Evolutionary conservation across 1,140 invertebrate species (phyloP).

Genomic region (Drosophila ambigua): DNA sequence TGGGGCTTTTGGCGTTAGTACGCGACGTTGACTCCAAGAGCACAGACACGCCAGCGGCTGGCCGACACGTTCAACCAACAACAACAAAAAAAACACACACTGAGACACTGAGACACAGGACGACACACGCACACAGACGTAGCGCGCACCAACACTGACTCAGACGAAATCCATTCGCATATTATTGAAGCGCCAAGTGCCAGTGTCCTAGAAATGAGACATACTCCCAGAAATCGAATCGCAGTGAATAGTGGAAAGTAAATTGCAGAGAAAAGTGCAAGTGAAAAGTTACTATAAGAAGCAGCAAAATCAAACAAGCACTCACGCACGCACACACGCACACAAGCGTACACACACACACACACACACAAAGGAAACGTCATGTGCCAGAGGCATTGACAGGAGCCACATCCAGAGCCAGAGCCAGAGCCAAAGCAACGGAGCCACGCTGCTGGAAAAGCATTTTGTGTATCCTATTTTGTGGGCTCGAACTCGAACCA

Average conservation of each 20-base stretch:
- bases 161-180: background rate
- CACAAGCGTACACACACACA: slow-evolving; percentile 30
- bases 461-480: slow-evolving; percentile 82
- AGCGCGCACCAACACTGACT: slow-evolving; percentile 12
- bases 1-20: slow-evolving; percentile 68
- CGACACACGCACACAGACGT: slow-evolving; percentile 11
- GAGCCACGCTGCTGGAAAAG: slow-evolving; percentile 44
- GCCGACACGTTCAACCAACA: slow-evolving; percentile 21
- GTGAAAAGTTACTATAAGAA: slow-evolving; percentile 66
- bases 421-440: slow-evolving; percentile 1
- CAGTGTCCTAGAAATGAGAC: slow-evolving; percentile 59
- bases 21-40: slow-evolving; percentile 72
- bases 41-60: slow-evolving; percentile 57
- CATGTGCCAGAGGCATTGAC: slow-evolving; percentile 80
- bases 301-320: slow-evolving; percentile 48
- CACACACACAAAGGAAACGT: slow-evolving; percentile 68
- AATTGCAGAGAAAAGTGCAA: slow-evolving; percentile 10
- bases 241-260: slow-evolving; percentile 30
- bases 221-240: slow-evolving; percentile 40
- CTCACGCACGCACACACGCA: slow-evolving; percentile 23
- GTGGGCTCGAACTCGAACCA: slow-evolving; percentile 26
- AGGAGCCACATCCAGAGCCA: slow-evolving; percentile 46
- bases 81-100: slow-evolving; percentile 16
- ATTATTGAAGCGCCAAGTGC: slow-evolving; percentile 70
- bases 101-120: slow-evolving; percentile 16